Percentiles rank a stretch among this genome's conserved stretches.
Conservation (phyloP, 2,113 vertebrate species). For the Paramisgurnus dabryanus region DNA sequence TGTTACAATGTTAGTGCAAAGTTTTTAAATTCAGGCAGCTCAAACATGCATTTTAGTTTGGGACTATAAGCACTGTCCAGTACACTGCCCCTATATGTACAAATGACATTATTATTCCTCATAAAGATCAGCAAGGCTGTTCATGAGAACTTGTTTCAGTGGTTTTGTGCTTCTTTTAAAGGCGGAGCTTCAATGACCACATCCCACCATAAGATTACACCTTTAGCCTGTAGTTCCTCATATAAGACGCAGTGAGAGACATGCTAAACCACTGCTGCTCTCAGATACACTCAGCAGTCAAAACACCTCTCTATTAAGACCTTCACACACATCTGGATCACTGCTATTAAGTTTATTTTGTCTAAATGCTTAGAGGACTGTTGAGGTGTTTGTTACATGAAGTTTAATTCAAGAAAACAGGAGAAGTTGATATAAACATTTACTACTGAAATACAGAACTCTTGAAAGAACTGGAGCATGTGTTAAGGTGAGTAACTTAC, state of each 20-base stretch:
- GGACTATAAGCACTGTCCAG: too few relatives aligned
- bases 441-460: not conserved
- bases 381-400: not conserved
- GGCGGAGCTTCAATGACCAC: slow-evolving; percentile 2
- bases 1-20: too few relatives aligned
- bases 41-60: too few relatives aligned
- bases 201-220: not conserved
- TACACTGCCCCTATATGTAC: too few relatives aligned
- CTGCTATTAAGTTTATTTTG: not conserved
- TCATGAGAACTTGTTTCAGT: too few relatives aligned
- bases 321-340: not conserved
- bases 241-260: not conserved
- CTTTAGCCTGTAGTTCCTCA: not conserved
- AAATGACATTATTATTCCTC: too few relatives aligned
- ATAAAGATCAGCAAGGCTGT: too few relatives aligned
- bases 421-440: slow-evolving; percentile 4
- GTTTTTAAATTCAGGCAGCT: too few relatives aligned
- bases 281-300: not conserved
- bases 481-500: slow-evolving; percentile 5
- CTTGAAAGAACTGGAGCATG: not conserved
- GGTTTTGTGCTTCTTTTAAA: not conserved
- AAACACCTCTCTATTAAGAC: not conserved
- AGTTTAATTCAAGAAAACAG: slow-evolving; percentile 8
- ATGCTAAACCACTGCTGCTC: not conserved
- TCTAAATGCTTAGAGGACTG: not conserved